phyloP scores from a whole-genome alignment of 2,888 invertebrate species.

The Xiphydria camelus region DNA sequence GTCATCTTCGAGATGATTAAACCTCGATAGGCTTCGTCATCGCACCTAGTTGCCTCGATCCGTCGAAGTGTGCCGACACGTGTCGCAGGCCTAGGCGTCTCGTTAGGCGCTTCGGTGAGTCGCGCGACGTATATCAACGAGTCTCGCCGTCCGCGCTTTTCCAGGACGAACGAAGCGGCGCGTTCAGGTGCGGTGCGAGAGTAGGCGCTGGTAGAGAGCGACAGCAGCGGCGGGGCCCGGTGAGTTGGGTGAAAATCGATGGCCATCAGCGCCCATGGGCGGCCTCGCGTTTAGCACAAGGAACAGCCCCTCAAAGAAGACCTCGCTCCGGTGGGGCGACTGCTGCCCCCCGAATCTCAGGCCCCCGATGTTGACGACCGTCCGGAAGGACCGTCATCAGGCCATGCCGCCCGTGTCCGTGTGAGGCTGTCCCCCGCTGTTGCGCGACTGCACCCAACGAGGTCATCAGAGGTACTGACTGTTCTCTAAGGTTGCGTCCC shows the following conservation, averaged over 20 bases:
- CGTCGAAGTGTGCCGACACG: no score
- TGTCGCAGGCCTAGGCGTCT: no score
- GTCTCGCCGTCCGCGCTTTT: constrained; percentile 2
- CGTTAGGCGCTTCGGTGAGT: no score
- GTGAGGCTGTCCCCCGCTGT: constrained; percentile 58
- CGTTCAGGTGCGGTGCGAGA: neutral
- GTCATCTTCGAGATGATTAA: no score
- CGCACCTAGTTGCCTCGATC: no score
- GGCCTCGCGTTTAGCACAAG: constrained; percentile 94
- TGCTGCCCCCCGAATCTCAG: constrained; percentile 68
- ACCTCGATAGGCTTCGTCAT: no score
- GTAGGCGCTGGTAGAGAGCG: neutral
- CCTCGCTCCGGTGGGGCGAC: constrained; percentile 95
- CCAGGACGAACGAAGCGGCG: constrained; percentile 4
- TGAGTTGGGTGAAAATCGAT: constrained; percentile 54
- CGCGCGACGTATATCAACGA: no score
- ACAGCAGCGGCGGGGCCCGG: constrained; percentile 25
- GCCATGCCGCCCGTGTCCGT: constrained; percentile 53
- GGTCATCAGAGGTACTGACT: constrained; percentile 53
- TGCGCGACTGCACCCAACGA: constrained; percentile 57
- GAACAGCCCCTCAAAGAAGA: constrained; percentile 96
- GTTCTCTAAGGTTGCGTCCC: no score
- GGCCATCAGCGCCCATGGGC: constrained; percentile 79
- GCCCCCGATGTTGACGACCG: constrained; percentile 42
- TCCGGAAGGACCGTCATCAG: constrained; percentile 48